Base-by-base conservation (phyloP, 2,888 invertebrate species). In the Drosophila koepferae region DNA sequence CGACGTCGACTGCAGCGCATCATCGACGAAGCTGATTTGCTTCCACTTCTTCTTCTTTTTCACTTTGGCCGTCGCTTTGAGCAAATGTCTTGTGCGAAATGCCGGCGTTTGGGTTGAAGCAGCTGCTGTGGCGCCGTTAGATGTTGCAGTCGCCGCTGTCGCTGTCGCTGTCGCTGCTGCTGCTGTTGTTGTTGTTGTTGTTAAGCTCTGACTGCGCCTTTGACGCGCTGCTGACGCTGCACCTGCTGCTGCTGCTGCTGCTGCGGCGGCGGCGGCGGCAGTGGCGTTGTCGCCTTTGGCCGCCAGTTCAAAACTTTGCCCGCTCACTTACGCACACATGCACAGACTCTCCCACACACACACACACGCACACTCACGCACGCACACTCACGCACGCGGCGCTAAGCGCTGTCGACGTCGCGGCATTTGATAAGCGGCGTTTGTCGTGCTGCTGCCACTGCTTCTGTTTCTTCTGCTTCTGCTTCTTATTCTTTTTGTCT, bases 11-110 rank as follows among this genome's bases (percentile, higher is more conserved):
- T 80, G 81, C 81, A 74, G 61, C 38, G 74, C 64, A 28, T 71
- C 89, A 76, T 90, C 82, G 46, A 90, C 73, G 23, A 91, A 91
- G 44, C 85, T 85, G 62, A 91, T 89, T 78, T 91, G 91, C 73
- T 89, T 91, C 86, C 86, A 86, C 83, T 90, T 89, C 48, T 90
- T 90, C 89, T 90, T 90, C 77, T 89, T 90, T 55, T 91, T 91
- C 44, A 91, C 91, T 73, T 91, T 91, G 48, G 81, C 84, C 20
- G 91, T 91, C 48, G 91, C 88, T 74, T 90, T 88, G 4, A 86
- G 73, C 56, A 91, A 72, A 66, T 91, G 90, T 68, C 89, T 80
- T 28, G 90, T 74, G 76, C 86, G 81, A 68, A 85, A 83, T 74
- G 80, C 72, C 72, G 82, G 67, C 54, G 77, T 77, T 46, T 79